phyloP scores from a whole-genome alignment of 64 coral and sea anemone genomes.

The Montipora capricornis region DNA sequence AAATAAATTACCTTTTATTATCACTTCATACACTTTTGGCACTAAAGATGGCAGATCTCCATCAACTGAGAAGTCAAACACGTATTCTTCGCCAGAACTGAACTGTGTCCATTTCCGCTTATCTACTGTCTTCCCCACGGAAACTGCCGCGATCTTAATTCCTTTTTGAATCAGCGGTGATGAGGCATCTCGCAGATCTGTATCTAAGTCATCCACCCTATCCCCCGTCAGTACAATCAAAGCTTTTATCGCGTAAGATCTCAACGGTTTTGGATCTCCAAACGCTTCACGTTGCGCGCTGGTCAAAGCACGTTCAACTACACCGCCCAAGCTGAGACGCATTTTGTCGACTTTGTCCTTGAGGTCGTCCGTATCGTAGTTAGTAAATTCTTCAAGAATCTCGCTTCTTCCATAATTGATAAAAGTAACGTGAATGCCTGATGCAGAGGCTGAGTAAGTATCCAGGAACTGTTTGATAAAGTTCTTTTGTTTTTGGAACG shows the following conservation, averaged over 20 bases:
- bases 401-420: conserved; percentile 65
- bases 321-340: conserved; percentile 25
- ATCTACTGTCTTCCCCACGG: conserved; percentile 55
- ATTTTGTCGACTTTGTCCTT: conserved; percentile 68
- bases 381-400: conserved; percentile 68
- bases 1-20: conserved; percentile 76
- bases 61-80: conserved; percentile 60
- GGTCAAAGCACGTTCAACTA: conserved; percentile 62
- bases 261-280: conserved; percentile 38
- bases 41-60: conserved; percentile 76
- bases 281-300: conserved; percentile 51
- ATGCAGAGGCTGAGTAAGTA: conserved; percentile 71
- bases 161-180: conserved; percentile 52
- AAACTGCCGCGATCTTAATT: conserved; percentile 71
- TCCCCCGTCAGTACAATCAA: conserved; percentile 80
- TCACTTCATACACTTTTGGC: conserved; percentile 70
- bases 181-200: conserved; percentile 32
- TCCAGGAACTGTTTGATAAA: conserved; percentile 91
- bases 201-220: conserved; percentile 15
- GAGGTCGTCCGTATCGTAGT: conserved; percentile 68
- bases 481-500: conserved; percentile 80
- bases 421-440: conserved; percentile 70
- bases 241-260: conserved; percentile 79
- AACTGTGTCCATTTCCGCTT: conserved; percentile 40
- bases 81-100: conserved; percentile 79